Evolutionary conservation across 2,797 vertebrate genomes (phyloP), one percentile per base, ranked within the genome.

Genomic region (Psittacula echo): DNA sequence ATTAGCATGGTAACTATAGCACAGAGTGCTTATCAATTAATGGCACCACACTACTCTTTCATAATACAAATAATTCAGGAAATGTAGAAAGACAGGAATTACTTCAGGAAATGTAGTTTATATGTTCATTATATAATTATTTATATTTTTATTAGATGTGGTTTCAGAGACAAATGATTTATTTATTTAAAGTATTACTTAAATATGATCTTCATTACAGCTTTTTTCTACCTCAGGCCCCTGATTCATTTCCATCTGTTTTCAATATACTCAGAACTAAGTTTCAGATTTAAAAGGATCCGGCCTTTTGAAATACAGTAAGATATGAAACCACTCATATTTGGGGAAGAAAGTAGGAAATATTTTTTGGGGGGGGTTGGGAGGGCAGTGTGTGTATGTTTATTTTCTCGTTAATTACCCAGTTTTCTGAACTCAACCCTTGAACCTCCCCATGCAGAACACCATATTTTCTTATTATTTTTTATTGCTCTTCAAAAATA

Each of bases 51-150:
- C 80, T 58, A 85, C 68, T 93, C 84, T 92, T 93, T 89, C 94
- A 70, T 93, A 95, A 96, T 89, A 94, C 84, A 80, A 83, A 79
- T 90, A 95, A 86, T 80, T 90, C 92, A 94, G 94, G 94, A 95
- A 95, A 94, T 94, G 89, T 41, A 68, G 56, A 65, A 76, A 95
- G 93, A 87, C 86, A 87, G 65, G 90, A 95, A 96, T 94, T 87
- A 95, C 90, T 93, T 87, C 93, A 95, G 96, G 90, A 97, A 97
- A 93, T 91, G 91, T 67, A 66, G 81, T 89, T 87, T 90, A 41
- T 71, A 32, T 60, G 75, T 70, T 96, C 92, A 51, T 95, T 90
- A 80, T 60, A 78, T 85, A 93, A 95, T 95, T 92, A 85, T 95
- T 94, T 94, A 68, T 83, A 89, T 92, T 95, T 90, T 79, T 92